These are phyloP conservation scores for Drosophila quinaria DNA, from an alignment of 2,888 invertebrate genomes.

Conservation along the genomic window DNA sequence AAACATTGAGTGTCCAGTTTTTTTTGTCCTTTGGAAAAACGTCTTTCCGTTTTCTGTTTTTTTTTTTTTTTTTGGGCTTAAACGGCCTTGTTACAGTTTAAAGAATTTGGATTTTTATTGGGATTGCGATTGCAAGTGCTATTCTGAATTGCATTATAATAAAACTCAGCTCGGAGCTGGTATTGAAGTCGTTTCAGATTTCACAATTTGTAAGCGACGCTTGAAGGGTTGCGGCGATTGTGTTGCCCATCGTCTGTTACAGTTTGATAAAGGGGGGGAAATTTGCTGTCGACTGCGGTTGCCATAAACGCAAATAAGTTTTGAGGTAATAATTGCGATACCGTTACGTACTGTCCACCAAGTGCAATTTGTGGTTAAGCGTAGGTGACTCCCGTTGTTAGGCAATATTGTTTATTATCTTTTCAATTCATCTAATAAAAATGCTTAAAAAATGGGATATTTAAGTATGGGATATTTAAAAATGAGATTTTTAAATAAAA, in stretches of 20 bases:
- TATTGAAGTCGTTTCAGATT: conserved; percentile 71
- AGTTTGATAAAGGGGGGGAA: conserved; percentile 19
- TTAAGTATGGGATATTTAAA: too few species aligned
- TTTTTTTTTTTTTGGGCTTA: too few species aligned
- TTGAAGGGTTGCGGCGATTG: neutral
- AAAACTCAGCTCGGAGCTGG: conserved; percentile 37
- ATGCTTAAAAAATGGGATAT: too few species aligned
- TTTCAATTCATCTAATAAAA: too few species aligned
- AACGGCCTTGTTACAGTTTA: neutral
- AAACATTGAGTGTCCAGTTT: too few species aligned
- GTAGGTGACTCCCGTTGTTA: conserved; percentile 25
- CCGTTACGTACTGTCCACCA: conserved; percentile 47
- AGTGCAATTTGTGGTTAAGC: conserved; percentile 55
- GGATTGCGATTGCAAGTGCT: conserved; percentile 16
- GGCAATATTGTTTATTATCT: neutral
- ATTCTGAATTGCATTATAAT: conserved; percentile 26
- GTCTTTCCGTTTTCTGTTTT: too few species aligned
- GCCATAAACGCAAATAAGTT: conserved; percentile 40
- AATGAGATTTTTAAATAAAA: too few species aligned
- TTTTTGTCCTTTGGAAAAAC: too few species aligned
- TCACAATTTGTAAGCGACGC: conserved; percentile 33
- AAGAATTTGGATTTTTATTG: conserved; percentile 25
- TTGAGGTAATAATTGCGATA: conserved; percentile 45
- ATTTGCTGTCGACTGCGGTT: conserved; percentile 64
- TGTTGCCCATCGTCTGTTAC: conserved; percentile 15